Evolutionary conservation across 2,888 invertebrate genomes (phyloP).

Genomic region (Trichacis sp.): DNA sequence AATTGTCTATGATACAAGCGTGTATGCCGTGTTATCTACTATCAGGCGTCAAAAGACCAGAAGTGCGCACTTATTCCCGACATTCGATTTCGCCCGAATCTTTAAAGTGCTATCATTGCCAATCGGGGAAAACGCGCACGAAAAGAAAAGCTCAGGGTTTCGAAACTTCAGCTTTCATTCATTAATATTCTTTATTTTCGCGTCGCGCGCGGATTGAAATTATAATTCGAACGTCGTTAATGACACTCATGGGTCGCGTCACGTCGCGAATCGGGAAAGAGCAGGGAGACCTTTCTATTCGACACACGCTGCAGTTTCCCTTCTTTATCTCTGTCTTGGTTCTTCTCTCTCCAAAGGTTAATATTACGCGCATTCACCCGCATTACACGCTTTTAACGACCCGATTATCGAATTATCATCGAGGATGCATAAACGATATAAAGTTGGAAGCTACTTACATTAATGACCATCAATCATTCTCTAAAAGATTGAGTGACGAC

Average conservation of each 20-base stretch:
- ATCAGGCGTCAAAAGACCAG: too few relatives aligned
- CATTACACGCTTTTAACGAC: not conserved
- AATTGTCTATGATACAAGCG: too few relatives aligned
- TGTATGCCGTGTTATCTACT: too few relatives aligned
- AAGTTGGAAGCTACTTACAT: too few relatives aligned
- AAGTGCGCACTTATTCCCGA: too few relatives aligned
- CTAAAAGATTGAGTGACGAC: too few relatives aligned
- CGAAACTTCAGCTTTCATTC: not conserved
- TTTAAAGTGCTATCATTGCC: too few relatives aligned
- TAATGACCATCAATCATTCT: too few relatives aligned
- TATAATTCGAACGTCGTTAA: not conserved
- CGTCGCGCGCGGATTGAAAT: not conserved
- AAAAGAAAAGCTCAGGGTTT: not conserved
- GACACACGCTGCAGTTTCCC: slow-evolving; percentile 3
- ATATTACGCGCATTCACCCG: not conserved
- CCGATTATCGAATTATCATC: not conserved
- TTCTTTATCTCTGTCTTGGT: not conserved
- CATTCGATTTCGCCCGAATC: not conserved
- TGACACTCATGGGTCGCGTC: slow-evolving; percentile 6
- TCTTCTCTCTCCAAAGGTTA: not conserved
- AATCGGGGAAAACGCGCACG: not conserved
- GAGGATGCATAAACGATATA: too few relatives aligned
- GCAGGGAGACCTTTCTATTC: slow-evolving; percentile 1
- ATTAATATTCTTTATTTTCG: not conserved
- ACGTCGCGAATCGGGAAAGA: slow-evolving; percentile 2